phyloP scores from a whole-genome alignment of 2,113 vertebrate genomes.

The Salvelinus alpinus region DNA sequence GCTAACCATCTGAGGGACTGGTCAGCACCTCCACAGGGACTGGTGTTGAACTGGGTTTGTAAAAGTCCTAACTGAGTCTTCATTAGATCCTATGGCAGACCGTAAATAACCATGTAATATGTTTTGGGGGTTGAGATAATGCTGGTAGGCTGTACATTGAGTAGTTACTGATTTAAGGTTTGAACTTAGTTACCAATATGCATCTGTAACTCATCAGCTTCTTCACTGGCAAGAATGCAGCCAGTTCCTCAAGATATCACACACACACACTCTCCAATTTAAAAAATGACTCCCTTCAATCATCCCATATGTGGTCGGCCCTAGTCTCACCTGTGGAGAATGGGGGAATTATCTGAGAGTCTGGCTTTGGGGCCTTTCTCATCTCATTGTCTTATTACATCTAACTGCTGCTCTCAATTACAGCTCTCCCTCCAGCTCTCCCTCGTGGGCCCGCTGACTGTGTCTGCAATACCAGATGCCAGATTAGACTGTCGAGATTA shows the following conservation, averaged over 20 bases:
- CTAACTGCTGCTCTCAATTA: slow-evolving; percentile 70
- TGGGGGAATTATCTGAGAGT: slow-evolving; percentile 40
- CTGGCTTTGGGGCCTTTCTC: slow-evolving; percentile 55
- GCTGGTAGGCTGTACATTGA: not conserved
- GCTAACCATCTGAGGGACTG: too few relatives aligned
- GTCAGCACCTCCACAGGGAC: too few relatives aligned
- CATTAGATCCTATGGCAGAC: not conserved
- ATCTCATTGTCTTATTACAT: slow-evolving; percentile 74
- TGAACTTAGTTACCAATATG: not conserved
- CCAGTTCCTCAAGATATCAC: not conserved
- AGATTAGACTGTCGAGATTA: slow-evolving; percentile 67
- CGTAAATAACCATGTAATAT: not conserved
- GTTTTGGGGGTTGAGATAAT: not conserved
- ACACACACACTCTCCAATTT: slow-evolving; percentile 1
- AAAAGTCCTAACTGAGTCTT: too few relatives aligned
- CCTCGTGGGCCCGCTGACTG: slow-evolving; percentile 58
- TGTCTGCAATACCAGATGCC: slow-evolving; percentile 71
- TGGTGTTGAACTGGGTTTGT: too few relatives aligned
- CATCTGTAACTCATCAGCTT: too few relatives aligned
- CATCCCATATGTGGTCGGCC: not conserved
- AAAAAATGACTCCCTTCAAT: slow-evolving; percentile 11
- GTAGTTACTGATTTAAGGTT: not conserved
- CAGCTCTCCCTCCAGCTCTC: slow-evolving; percentile 46
- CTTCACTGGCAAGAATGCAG: not conserved
- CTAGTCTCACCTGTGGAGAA: not conserved